These are phyloP conservation scores for Zoanthus gigantus DNA, from an alignment of 92 coral and sea anemone species.

Conservation along the genomic window DNA sequence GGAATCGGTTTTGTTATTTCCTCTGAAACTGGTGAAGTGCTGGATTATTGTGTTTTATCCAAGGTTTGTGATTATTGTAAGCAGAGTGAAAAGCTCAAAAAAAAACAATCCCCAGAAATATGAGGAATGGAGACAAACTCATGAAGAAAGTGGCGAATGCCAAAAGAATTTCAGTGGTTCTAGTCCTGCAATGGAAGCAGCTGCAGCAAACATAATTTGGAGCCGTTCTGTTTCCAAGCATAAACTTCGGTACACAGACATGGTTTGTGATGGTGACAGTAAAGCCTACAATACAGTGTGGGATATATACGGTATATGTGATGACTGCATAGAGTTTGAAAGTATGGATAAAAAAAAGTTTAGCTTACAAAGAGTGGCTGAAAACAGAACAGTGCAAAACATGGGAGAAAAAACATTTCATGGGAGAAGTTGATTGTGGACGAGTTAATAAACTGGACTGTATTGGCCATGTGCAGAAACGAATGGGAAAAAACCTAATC, in stretches of 20 bases:
- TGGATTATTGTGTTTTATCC: constrained; percentile 51
- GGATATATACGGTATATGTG: neutral
- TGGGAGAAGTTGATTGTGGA: constrained; percentile 6
- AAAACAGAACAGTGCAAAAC: neutral
- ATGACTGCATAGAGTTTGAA: neutral
- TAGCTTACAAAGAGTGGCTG: constrained; percentile 15
- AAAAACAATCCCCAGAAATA: constrained; percentile 39
- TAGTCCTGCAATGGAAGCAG: constrained; percentile 21
- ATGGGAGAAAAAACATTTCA: neutral
- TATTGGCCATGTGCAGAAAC: neutral
- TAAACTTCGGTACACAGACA: constrained; percentile 7
- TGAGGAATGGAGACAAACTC: constrained; percentile 29
- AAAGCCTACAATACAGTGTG: constrained; percentile 4
- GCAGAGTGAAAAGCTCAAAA: constrained; percentile 31
- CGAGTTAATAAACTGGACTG: neutral
- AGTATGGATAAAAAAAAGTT: constrained; percentile 1
- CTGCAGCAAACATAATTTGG: constrained; percentile 24
- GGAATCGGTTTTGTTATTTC: constrained; percentile 49
- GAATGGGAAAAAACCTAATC: neutral
- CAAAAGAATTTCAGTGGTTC: constrained; percentile 48
- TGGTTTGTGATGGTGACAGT: constrained; percentile 22
- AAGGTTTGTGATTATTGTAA: constrained; percentile 54
- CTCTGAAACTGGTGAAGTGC: constrained; percentile 52
- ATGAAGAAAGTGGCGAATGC: constrained; percentile 50
- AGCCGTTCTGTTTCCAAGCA: neutral